Base-by-base conservation (phyloP, 2,113 vertebrate species). In the Acrocephalus kingi region DNA sequence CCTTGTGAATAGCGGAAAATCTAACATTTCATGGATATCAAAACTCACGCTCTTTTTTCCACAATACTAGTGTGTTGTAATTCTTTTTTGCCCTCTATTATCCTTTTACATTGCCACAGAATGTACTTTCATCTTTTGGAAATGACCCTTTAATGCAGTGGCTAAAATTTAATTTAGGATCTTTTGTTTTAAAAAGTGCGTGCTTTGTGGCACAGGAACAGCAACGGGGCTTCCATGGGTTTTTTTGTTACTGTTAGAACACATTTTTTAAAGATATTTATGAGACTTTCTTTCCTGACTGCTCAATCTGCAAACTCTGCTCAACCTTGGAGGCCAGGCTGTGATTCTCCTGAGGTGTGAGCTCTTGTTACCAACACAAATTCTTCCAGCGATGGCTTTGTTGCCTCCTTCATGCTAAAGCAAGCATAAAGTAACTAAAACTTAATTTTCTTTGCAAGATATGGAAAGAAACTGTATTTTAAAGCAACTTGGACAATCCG, bases 21-120 rank as follows among this genome's bases (percentile, higher is more conserved):
- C 72, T 72, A 94, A 87, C 93, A 96, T 97, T 97, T 97, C 95
- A 97, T 96, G 96, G 96, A 64, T 97, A 96, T 97, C 93, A 91
- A 80, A 87, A 95, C 93, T 94, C 81, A 23, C 0, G 17, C 69
- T 92, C 89, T 92, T 97, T 96, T 86, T 88, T 55, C 62, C 76
- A 67, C 74, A 95, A 79, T 87, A 81, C 77, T 23, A 87, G 87
- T 75, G 74, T 84, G 80, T 46, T 95, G 87, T 82, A 96, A 90
- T 89, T 90, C 68, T 89, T 75, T 92, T 96, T 85, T 83, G 39
- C 89, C 56, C 90, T 90, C 82, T 92, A 59, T 96, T 96, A 94
- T 96, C 90, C 72, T 90, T 83, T 87, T 83, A 90, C 82, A 73
- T 76, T 90, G 85, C 48, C 37, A 88, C 45, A 74, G 67, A 94